These are phyloP conservation scores for Sciurus niger DNA, from an alignment of 2,113 vertebrate species.

Conservation along the genomic window DNA sequence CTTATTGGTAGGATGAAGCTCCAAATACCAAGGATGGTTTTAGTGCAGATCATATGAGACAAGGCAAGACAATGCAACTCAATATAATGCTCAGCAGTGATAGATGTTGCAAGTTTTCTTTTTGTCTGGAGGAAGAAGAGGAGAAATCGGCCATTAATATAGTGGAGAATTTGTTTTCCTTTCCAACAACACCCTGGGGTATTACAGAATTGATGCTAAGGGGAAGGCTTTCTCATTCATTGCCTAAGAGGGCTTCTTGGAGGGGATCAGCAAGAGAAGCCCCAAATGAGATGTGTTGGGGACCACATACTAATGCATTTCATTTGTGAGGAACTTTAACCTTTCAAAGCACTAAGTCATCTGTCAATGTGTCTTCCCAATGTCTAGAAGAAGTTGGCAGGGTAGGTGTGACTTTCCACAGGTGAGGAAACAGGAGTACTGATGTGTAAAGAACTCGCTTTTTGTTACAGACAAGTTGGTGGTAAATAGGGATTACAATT, in stretches of 20 bases:
- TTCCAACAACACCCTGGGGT: not conserved
- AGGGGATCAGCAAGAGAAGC: conserved; percentile 6
- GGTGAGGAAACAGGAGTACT: not conserved
- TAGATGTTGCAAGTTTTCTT: not conserved
- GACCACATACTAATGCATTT: not conserved
- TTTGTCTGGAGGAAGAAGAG: not conserved
- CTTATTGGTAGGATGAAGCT: not conserved
- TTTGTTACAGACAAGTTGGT: not conserved
- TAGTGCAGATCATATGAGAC: conserved; percentile 15
- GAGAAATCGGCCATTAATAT: not conserved
- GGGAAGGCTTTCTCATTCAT: not conserved
- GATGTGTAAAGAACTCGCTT: not conserved
- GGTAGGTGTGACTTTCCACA: not conserved
- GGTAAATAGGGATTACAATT: not conserved
- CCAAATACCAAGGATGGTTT: not conserved
- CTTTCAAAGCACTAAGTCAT: not conserved
- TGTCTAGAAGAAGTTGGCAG: not conserved
- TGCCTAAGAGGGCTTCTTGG: not conserved
- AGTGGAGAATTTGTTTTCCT: not conserved
- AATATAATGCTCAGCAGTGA: not conserved
- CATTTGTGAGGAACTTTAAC: not conserved
- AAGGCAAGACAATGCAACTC: not conserved
- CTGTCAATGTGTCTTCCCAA: not conserved
- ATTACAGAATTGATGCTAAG: not conserved
- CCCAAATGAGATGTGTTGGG: not conserved